Conservation (phyloP, 1,140 invertebrate genomes). For the Pantala flavescens region DNA sequence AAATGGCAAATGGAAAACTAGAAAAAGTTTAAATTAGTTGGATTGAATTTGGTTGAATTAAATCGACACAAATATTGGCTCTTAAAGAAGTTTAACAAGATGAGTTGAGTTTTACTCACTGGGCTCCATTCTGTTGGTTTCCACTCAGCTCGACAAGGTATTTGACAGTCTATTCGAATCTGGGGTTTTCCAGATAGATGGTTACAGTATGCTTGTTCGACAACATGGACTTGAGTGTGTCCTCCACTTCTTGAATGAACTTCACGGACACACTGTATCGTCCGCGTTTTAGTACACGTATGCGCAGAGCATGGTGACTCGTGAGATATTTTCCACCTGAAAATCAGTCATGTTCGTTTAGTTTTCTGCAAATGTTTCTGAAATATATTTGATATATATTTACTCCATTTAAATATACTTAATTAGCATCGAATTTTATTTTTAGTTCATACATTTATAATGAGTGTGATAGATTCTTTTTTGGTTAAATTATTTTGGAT, state of each 20-base stretch:
- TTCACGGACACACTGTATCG: conserved; percentile 39
- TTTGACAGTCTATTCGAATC: conserved; percentile 47
- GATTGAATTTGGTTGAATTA: too few species aligned
- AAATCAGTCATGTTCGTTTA: conserved; percentile 15
- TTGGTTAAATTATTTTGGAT: too few species aligned
- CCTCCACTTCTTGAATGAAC: conserved; percentile 38
- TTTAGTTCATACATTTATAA: too few species aligned
- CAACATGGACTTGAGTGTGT: conserved; percentile 27
- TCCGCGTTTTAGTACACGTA: conserved; percentile 47
- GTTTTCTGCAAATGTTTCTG: too few species aligned
- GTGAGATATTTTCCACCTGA: conserved; percentile 43
- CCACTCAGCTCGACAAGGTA: conserved; percentile 57
- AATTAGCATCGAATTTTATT: too few species aligned
- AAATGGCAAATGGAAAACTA: too few species aligned
- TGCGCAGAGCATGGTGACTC: conserved; percentile 56
- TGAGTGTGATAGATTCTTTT: too few species aligned
- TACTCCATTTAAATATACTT: too few species aligned
- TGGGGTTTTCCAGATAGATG: conserved; percentile 40
- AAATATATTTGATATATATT: too few species aligned
- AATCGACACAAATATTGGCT: too few species aligned
- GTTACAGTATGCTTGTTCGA: conserved; percentile 38
- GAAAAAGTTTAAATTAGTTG: too few species aligned
- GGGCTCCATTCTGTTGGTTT: conserved; percentile 58
- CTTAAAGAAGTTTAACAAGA: too few species aligned
- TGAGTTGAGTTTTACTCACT: conserved; percentile 30